Percentiles rank a stretch among this genome's conserved stretches.
These are phyloP conservation scores for Pseudocheirus occidentalis DNA, from an alignment of 2,797 vertebrate species.

Conservation along the genomic window DNA sequence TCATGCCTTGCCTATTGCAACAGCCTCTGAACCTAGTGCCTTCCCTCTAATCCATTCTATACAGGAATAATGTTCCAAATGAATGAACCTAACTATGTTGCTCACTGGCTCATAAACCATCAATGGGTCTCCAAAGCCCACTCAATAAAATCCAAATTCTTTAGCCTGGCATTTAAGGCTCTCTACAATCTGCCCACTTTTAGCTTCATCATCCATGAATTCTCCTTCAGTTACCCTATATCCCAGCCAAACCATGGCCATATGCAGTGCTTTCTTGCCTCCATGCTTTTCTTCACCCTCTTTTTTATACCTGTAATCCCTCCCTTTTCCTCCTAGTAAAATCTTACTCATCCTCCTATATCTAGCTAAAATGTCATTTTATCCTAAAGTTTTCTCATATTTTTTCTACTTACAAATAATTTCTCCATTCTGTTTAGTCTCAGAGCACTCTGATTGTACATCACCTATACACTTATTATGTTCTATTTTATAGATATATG, in stretches of 20 bases:
- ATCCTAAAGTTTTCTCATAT: background rate
- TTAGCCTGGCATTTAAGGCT: background rate
- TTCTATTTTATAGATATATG: background rate
- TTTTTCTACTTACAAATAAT: background rate
- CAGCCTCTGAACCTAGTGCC: background rate
- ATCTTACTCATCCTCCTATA: background rate
- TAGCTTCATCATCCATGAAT: background rate
- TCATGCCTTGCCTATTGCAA: background rate
- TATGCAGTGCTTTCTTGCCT: background rate
- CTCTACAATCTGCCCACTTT: background rate
- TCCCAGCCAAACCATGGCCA: background rate
- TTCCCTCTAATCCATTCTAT: background rate
- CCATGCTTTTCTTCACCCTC: background rate
- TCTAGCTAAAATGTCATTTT: background rate
- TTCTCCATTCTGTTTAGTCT: background rate
- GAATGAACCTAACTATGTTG: background rate
- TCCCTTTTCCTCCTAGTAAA: background rate
- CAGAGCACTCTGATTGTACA: background rate
- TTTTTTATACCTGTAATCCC: background rate
- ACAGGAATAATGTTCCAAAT: background rate
- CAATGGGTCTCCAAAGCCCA: background rate
- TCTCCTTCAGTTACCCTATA: background rate
- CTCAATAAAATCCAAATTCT: background rate
- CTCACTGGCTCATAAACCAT: background rate
- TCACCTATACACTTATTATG: background rate